Evolutionary conservation across 2,888 invertebrate species (phyloP).

Genomic region (Metalampra italica): DNA sequence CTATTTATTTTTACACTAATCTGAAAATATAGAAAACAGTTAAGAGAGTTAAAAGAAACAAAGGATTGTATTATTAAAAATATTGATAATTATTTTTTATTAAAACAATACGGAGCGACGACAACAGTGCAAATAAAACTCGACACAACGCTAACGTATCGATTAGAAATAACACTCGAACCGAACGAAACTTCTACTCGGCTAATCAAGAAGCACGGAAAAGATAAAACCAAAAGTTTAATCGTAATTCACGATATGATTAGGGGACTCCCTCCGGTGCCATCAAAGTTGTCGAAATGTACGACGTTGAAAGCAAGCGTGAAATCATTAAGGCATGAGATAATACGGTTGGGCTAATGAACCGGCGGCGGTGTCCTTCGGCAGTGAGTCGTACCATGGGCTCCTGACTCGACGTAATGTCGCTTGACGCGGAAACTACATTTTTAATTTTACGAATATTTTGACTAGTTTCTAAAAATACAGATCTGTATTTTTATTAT

Average conservation of each 20-base stretch:
- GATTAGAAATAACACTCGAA: slow-evolving; percentile 47
- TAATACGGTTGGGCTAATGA: slow-evolving; percentile 64
- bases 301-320: slow-evolving; percentile 48
- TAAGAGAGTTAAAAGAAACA: too few relatives aligned
- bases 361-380: slow-evolving; percentile 31
- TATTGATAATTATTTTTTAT: too few relatives aligned
- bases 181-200: slow-evolving; percentile 43
- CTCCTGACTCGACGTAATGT: slow-evolving; percentile 23
- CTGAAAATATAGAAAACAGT: too few relatives aligned
- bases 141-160: slow-evolving; percentile 43
- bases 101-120: slow-evolving; percentile 11
- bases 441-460: background rate
- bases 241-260: slow-evolving; percentile 60
- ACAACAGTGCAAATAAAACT: slow-evolving; percentile 46
- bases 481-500: too few relatives aligned
- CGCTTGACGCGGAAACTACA: background rate
- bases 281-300: slow-evolving; percentile 40
- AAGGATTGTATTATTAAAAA: too few relatives aligned
- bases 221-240: slow-evolving; percentile 62
- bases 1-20: too few relatives aligned
- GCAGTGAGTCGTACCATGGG: slow-evolving; percentile 35
- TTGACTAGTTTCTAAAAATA: too few relatives aligned
- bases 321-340: slow-evolving; percentile 63
- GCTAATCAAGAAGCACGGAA: slow-evolving; percentile 49
- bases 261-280: slow-evolving; percentile 35